Conservation (phyloP, 2,113 vertebrate species). For the Otis tarda region DNA sequence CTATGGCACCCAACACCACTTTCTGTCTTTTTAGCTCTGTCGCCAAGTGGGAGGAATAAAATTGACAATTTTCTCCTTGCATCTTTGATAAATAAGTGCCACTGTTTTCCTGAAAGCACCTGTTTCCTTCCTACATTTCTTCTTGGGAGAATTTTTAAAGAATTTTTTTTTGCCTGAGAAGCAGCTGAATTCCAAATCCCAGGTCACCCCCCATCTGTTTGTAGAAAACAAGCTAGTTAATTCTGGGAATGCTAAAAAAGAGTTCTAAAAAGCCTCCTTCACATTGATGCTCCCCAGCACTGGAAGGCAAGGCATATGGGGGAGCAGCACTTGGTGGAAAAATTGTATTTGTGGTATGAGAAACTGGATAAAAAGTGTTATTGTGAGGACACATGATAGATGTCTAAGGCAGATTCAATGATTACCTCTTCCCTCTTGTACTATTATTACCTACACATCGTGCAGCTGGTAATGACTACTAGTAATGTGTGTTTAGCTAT, state of each 20-base stretch:
- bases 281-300: conserved; percentile 31
- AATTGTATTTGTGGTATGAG: conserved; percentile 16
- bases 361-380: conserved; percentile 19
- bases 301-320: conserved; percentile 30
- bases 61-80: background rate
- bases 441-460: background rate
- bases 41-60: conserved; percentile 1
- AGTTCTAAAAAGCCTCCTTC: conserved; percentile 38
- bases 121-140: conserved; percentile 37
- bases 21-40: background rate
- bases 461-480: background rate
- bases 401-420: background rate
- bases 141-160: conserved; percentile 35
- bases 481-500: background rate
- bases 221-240: conserved; percentile 49
- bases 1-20: background rate
- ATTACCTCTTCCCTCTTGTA: background rate
- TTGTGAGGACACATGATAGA: conserved; percentile 3
- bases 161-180: conserved; percentile 7
- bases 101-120: conserved; percentile 25
- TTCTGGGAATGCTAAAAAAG: conserved; percentile 48
- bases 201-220: conserved; percentile 59
- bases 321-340: conserved; percentile 18
- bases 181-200: conserved; percentile 51
- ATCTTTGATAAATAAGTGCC: conserved; percentile 35